These are phyloP conservation scores for Chelmon rostratus DNA, from an alignment of 2,797 vertebrate species.

Conservation along the genomic window DNA sequence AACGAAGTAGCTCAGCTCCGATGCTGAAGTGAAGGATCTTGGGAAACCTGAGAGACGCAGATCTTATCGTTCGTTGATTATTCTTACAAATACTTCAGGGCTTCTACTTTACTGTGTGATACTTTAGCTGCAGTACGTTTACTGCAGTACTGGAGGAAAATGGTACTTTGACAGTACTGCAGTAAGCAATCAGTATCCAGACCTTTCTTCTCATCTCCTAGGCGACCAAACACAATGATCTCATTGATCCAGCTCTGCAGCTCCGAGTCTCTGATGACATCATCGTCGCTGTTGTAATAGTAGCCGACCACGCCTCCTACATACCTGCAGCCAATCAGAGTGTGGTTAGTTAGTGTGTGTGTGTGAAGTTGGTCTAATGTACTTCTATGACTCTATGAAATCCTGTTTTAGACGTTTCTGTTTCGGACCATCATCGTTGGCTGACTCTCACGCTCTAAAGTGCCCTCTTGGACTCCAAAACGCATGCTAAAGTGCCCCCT, in stretches of 20 bases:
- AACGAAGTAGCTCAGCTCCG: background rate
- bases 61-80: background rate
- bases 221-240: constrained; percentile 14
- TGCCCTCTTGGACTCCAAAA: no score
- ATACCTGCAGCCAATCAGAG: constrained; percentile 4
- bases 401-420: no score
- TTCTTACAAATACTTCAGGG: no score
- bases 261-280: constrained; percentile 16
- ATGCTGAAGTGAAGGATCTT: background rate
- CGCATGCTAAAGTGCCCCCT: no score
- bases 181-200: background rate
- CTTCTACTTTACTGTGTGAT: no score
- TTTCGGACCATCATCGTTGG: no score
- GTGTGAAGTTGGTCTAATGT: no score
- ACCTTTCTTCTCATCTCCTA: constrained; percentile 15
- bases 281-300: constrained; percentile 15
- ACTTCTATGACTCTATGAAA: no score
- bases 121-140: no score
- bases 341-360: no score
- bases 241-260: constrained; percentile 37
- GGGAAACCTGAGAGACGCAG: background rate
- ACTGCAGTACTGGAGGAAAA: no score
- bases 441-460: no score
- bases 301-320: constrained; percentile 8
- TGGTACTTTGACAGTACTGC: background rate